phyloP scores from a whole-genome alignment of 2,888 invertebrate genomes.

The Perithous albicinctus region DNA sequence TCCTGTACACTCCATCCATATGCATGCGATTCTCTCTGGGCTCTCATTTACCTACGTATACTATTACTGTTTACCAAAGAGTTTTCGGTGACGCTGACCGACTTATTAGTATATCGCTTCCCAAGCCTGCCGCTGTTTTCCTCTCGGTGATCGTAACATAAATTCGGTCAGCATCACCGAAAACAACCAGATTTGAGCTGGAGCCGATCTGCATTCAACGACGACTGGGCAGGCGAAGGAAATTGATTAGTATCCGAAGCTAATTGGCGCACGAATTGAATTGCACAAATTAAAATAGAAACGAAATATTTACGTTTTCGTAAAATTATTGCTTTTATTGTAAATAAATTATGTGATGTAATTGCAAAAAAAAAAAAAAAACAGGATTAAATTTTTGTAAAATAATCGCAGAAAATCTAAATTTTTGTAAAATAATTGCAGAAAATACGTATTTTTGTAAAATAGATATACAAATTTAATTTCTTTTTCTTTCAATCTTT shows the following conservation, averaged over 20 bases:
- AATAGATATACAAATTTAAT: too few species aligned
- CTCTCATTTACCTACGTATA: conserved; percentile 56
- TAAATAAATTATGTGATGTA: too few species aligned
- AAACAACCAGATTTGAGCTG: background rate
- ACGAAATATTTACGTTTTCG: too few species aligned
- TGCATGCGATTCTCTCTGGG: conserved; percentile 46
- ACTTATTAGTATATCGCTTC: conserved; percentile 20
- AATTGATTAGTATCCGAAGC: background rate
- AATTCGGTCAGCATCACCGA: conserved; percentile 7
- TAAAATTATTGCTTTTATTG: too few species aligned
- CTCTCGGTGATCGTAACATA: background rate
- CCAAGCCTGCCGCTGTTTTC: background rate
- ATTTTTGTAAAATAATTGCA: too few species aligned
- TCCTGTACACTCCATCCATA: conserved; percentile 39
- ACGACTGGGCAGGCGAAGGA: background rate
- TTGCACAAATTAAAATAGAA: background rate
- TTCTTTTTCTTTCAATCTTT: too few species aligned
- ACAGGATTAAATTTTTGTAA: too few species aligned
- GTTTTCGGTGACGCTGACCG: conserved; percentile 34
- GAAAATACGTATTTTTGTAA: too few species aligned
- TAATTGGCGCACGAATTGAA: background rate
- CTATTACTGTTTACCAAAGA: conserved; percentile 10
- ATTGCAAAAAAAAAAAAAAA: too few species aligned
- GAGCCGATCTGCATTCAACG: background rate
- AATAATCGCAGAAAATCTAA: too few species aligned